These are phyloP conservation scores for Tragelaphus strepsiceros DNA, from an alignment of 2,113 vertebrate genomes.

Conservation along the genomic window DNA sequence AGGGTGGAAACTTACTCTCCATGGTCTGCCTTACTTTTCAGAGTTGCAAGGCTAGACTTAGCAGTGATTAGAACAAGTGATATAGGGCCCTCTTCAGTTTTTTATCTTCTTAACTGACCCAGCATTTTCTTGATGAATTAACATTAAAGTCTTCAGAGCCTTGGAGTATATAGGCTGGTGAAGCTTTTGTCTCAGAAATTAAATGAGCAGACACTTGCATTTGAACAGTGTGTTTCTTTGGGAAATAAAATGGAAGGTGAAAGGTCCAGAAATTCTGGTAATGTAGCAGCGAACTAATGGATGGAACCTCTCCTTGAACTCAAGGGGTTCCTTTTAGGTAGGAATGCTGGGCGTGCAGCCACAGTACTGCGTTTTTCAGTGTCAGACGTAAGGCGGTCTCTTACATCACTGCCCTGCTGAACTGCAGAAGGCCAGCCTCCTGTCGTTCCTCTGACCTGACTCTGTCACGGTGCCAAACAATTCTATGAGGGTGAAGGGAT, in stretches of 20 bases:
- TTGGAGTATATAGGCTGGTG: not conserved
- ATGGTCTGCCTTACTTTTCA: not conserved
- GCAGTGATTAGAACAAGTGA: not conserved
- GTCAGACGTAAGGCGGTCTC: not conserved
- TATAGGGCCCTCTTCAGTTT: not conserved
- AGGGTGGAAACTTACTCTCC: not conserved
- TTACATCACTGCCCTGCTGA: not conserved
- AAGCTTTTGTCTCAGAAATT: not conserved
- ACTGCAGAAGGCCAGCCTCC: not conserved
- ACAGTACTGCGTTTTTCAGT: not conserved
- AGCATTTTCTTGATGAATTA: not conserved
- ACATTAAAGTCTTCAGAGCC: not conserved
- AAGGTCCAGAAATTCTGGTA: slow-evolving; percentile 11
- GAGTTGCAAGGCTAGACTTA: not conserved
- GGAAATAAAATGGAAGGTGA: slow-evolving; percentile 2
- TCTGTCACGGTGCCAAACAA: not conserved
- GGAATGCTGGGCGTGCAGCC: not conserved
- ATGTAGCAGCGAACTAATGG: not conserved
- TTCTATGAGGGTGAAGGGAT: not conserved
- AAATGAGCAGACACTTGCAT: not conserved
- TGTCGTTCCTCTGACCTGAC: not conserved
- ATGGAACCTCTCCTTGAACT: not conserved
- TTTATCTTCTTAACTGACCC: not conserved
- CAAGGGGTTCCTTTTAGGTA: not conserved
- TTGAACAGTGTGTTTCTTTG: not conserved